A percentile compares a stretch with the other conserved stretches of the same genome.
Evolutionary conservation across 1,140 invertebrate species (phyloP).

Genomic region (Eriosoma lanigerum): DNA sequence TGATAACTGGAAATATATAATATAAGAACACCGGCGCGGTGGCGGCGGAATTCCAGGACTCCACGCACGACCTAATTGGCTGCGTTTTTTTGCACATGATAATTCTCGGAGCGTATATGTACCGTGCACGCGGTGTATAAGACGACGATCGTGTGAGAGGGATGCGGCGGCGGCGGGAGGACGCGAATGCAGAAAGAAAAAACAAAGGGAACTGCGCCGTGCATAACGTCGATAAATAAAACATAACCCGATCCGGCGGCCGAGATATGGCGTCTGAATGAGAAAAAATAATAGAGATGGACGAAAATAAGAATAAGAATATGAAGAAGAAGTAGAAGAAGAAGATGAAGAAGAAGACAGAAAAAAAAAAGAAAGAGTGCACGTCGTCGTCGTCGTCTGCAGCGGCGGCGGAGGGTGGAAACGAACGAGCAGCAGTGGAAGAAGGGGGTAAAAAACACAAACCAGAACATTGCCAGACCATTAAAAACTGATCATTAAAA

Average conservation of each 20-base stretch:
- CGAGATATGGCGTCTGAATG: constrained; percentile 46
- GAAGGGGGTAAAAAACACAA: constrained; percentile 21
- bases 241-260: constrained; percentile 45
- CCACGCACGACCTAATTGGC: constrained; percentile 44
- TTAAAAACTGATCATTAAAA: constrained; percentile 51
- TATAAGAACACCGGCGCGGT: neutral
- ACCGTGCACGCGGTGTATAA: neutral
- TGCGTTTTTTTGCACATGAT: constrained; percentile 50
- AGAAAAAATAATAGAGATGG: constrained; percentile 48
- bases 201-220: constrained; percentile 34
- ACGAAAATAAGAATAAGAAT: neutral
- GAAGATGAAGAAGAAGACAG: no score
- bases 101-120: constrained; percentile 23
- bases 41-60: constrained; percentile 34
- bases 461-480: constrained; percentile 44
- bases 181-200: neutral
- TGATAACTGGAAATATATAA: constrained; percentile 42
- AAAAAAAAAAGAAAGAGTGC: constrained; percentile 30
- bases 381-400: neutral
- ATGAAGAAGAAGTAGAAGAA: no score
- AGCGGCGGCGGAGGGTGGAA: neutral
- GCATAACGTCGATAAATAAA: constrained; percentile 51
- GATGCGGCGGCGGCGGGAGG: neutral
- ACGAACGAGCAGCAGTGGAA: neutral
- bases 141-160: no score